A percentile compares a stretch with the other conserved stretches of the same genome.
Conservation (phyloP, 2,113 vertebrate species). For the Prolemur simus region DNA sequence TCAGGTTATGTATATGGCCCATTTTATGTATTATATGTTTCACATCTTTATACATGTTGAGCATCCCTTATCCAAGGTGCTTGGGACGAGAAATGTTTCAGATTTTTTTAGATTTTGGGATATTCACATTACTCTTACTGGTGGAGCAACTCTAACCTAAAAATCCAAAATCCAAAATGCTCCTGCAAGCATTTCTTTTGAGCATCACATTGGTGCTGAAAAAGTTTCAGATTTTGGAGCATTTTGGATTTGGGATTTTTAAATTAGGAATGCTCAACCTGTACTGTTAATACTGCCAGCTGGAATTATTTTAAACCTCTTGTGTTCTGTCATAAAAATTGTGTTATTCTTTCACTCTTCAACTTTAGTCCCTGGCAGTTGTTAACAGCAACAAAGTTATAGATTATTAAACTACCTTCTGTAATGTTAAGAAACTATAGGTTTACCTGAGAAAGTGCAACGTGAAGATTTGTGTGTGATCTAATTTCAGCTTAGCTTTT, state of each 20-base stretch:
- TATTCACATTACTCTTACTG: neutral
- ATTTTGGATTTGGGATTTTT: neutral
- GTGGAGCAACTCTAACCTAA: neutral
- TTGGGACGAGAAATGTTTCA: neutral
- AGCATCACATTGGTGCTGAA: neutral
- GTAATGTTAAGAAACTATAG: neutral
- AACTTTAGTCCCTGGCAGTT: constrained; percentile 24
- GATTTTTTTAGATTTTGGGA: neutral
- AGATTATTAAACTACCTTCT: constrained; percentile 25
- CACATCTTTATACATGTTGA: neutral
- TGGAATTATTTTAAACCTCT: constrained; percentile 53
- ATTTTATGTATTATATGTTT: constrained; percentile 13
- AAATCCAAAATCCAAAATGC: neutral
- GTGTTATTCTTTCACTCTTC: constrained; percentile 28
- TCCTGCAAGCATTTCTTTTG: neutral
- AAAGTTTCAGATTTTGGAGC: neutral
- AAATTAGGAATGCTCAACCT: neutral
- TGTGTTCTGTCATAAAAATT: constrained; percentile 34
- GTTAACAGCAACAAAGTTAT: neutral
- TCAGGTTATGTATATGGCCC: neutral
- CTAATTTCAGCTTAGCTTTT: neutral
- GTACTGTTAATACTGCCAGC: neutral
- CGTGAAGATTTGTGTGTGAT: neutral
- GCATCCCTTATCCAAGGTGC: neutral
- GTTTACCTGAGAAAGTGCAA: neutral